Evolutionary conservation across 2,888 invertebrate genomes (phyloP).

Genomic region (Lasius platythorax): DNA sequence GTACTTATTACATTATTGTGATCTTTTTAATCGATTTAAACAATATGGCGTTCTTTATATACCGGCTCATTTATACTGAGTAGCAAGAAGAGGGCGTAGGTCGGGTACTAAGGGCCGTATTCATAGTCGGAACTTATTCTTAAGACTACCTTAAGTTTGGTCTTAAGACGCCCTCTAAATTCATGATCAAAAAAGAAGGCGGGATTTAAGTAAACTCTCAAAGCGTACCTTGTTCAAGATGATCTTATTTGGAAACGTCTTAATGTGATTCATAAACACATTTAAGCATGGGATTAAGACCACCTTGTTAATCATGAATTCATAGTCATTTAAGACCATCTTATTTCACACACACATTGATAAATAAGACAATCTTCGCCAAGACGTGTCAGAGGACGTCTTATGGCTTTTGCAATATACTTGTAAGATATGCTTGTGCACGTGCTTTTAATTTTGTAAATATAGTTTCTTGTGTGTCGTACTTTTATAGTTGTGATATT

Average conservation of each 20-base stretch:
- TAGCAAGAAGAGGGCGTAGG: too few relatives aligned
- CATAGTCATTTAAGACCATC: constrained; percentile 10
- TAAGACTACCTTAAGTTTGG: too few relatives aligned
- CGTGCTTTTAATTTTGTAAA: too few relatives aligned
- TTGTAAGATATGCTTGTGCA: too few relatives aligned
- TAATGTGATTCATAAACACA: background rate
- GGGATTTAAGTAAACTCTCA: background rate
- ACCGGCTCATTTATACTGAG: too few relatives aligned
- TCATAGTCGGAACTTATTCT: background rate
- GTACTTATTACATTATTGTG: too few relatives aligned
- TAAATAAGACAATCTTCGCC: constrained; percentile 1
- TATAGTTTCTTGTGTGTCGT: too few relatives aligned
- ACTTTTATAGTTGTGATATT: too few relatives aligned
- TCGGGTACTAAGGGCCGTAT: background rate
- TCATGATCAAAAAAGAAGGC: background rate
- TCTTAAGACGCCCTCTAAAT: background rate
- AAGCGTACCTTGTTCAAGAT: background rate
- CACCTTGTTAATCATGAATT: constrained; percentile 1
- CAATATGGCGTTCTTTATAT: too few relatives aligned
- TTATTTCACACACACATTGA: background rate
- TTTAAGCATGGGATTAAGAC: constrained; percentile 4
- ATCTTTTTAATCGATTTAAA: too few relatives aligned
- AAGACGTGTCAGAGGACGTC: constrained; percentile 5
- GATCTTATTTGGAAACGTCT: background rate
- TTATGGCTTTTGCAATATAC: background rate